Conservation (phyloP, 2,113 vertebrate genomes). For the Phaethornis superciliosus region DNA sequence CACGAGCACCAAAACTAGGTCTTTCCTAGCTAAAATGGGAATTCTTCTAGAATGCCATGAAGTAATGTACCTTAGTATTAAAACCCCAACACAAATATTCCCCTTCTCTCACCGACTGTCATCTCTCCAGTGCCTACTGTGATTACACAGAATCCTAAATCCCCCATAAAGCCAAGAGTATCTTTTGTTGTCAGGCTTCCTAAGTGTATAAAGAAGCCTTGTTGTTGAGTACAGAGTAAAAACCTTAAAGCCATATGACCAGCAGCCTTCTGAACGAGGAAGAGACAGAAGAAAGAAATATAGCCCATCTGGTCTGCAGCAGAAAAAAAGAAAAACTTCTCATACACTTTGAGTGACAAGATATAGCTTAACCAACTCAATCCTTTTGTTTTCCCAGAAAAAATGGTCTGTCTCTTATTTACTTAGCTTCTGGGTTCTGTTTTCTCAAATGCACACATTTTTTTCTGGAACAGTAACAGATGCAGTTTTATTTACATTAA, state of each 20-base stretch:
- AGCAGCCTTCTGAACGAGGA: neutral
- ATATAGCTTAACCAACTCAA: neutral
- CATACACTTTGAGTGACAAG: neutral
- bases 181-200: neutral
- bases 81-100: rapidly evolving
- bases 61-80: neutral
- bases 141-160: neutral
- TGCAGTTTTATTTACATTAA: neutral
- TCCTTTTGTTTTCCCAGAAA: neutral
- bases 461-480: neutral
- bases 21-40: neutral
- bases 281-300: neutral
- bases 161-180: neutral
- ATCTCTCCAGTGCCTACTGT: neutral
- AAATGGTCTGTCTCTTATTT: neutral
- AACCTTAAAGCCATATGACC: neutral
- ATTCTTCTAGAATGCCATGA: neutral
- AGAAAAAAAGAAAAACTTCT: neutral
- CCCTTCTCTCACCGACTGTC: neutral
- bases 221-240: neutral
- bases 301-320: neutral
- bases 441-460: neutral
- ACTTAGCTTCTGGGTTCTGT: neutral
- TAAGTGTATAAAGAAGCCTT: neutral
- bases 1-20: neutral